Conservation (phyloP, 2,113 vertebrate species). For the Puma concolor region DNA sequence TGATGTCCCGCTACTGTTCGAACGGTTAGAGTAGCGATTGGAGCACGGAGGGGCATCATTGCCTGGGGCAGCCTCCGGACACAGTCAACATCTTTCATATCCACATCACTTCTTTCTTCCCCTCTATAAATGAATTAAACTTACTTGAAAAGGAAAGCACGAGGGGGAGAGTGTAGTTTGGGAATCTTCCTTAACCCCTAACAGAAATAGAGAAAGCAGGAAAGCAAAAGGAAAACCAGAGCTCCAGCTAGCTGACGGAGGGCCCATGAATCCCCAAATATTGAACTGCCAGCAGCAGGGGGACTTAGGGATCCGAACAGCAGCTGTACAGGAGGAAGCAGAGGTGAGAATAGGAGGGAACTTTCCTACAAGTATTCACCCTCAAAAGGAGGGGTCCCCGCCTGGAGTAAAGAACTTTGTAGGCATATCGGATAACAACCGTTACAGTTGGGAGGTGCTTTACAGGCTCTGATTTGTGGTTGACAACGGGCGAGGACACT, state of each 20-base stretch:
- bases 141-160: slow-evolving; percentile 7
- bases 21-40: background rate
- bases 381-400: background rate
- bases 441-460: background rate
- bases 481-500: background rate
- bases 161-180: background rate
- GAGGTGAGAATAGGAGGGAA: background rate
- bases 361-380: background rate
- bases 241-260: background rate
- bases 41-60: background rate
- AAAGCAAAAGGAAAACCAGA: background rate
- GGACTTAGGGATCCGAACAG: background rate
- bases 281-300: background rate
- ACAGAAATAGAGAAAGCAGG: background rate
- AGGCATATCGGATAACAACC: background rate
- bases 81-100: background rate
- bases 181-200: slow-evolving; percentile 44
- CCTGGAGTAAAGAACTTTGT: background rate
- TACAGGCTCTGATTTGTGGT: background rate
- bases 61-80: background rate
- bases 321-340: background rate
- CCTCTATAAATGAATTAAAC: background rate
- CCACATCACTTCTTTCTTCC: background rate
- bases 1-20: background rate
- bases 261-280: background rate